A percentile compares a stretch with the other conserved stretches of the same genome.
phyloP scores from a whole-genome alignment of 2,888 invertebrate genomes.

The Cacoxenus indagator region DNA sequence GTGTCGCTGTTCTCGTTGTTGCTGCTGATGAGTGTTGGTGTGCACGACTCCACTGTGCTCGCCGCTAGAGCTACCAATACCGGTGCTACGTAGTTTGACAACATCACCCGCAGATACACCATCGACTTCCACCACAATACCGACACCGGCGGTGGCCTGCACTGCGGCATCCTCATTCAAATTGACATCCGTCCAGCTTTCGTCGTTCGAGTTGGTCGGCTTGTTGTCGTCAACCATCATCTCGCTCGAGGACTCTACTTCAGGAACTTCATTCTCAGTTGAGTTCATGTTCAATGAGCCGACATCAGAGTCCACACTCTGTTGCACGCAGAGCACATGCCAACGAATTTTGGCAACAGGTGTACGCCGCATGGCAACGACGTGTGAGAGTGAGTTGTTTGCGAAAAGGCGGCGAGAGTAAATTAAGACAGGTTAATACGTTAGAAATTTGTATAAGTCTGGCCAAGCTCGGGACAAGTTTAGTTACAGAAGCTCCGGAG shows the following conservation, averaged over 20 bases:
- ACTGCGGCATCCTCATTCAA: constrained; percentile 83
- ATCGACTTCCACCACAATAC: constrained; percentile 37
- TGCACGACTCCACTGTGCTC: constrained; percentile 21
- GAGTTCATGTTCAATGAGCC: constrained; percentile 81
- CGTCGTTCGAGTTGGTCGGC: constrained; percentile 80
- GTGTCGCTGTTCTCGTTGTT: constrained; percentile 44
- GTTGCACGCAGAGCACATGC: not conserved
- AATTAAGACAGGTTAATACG: no score
- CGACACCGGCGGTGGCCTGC: constrained; percentile 48
- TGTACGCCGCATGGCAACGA: not conserved
- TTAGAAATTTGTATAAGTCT: no score
- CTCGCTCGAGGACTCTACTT: constrained; percentile 80
- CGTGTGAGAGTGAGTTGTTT: no score
- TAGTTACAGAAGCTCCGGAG: no score
- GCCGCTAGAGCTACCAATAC: constrained; percentile 33
- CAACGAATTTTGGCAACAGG: not conserved
- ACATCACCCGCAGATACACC: constrained; percentile 15
- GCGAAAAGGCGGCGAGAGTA: no score
- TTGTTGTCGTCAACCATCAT: constrained; percentile 81
- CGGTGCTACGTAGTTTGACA: not conserved
- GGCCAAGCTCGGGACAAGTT: no score
- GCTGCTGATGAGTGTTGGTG: constrained; percentile 35
- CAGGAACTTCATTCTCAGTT: constrained; percentile 79
- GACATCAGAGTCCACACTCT: constrained; percentile 90
- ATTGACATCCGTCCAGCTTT: constrained; percentile 94